phyloP scores from a whole-genome alignment of 2,113 vertebrate genomes.

The Todiramphus chloris region DNA sequence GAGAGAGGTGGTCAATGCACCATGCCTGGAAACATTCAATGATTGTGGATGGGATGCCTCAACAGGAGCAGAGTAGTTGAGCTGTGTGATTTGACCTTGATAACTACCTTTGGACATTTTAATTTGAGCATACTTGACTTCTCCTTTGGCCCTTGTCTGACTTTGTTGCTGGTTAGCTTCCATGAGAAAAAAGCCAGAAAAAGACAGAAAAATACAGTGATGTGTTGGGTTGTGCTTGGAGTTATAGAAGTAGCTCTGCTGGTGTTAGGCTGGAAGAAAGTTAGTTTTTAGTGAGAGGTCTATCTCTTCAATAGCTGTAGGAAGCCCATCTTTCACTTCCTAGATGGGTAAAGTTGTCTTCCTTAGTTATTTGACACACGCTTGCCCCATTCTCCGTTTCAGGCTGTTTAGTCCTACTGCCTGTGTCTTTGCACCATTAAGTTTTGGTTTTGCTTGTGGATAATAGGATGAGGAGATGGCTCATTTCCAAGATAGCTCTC shows the following conservation, averaged over 20 bases:
- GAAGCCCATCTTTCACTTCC: background rate
- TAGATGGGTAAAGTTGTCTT: background rate
- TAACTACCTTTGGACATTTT: background rate
- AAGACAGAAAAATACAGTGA: background rate
- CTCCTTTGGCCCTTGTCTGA: background rate
- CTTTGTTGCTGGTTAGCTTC: background rate
- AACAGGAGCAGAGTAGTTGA: background rate
- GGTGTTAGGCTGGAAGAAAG: background rate
- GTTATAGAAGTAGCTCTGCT: background rate
- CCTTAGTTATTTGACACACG: background rate
- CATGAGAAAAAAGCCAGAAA: background rate
- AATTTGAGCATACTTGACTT: background rate
- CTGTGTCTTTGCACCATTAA: background rate
- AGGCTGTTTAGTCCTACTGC: background rate
- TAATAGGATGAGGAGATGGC: background rate
- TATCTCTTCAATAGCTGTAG: background rate
- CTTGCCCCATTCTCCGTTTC: background rate
- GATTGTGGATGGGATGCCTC: background rate
- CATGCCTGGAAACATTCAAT: background rate
- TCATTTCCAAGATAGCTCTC: conserved; percentile 1
- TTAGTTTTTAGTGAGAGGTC: background rate
- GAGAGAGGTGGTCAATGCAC: background rate
- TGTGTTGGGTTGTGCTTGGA: background rate
- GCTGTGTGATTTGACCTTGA: background rate
- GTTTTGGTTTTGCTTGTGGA: background rate